These are phyloP conservation scores for Smittia aterrima DNA, from an alignment of 2,888 invertebrate genomes.

Conservation along the genomic window DNA sequence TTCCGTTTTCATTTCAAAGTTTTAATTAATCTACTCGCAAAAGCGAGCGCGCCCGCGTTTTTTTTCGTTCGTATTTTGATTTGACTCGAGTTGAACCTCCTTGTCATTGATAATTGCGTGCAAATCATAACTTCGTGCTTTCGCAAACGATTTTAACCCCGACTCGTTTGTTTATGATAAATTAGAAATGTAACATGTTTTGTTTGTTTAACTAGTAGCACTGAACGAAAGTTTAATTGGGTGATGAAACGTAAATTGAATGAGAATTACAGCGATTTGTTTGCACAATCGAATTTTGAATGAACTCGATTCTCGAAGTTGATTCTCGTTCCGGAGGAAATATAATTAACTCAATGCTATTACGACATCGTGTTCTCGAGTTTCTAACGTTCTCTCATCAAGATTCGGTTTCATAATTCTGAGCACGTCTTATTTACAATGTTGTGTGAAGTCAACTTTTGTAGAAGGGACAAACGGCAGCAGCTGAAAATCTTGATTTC, in stretches of 20 bases:
- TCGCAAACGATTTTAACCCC: not conserved
- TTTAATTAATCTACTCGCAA: not conserved
- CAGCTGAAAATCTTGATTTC: not conserved
- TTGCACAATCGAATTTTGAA: not conserved
- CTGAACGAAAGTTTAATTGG: not conserved
- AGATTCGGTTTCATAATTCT: not conserved
- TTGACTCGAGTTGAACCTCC: not conserved
- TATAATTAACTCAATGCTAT: not conserved
- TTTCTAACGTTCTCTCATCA: not conserved
- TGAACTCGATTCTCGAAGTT: not conserved
- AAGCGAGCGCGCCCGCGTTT: not conserved
- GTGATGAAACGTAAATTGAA: constrained; percentile 8
- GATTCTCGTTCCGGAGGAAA: not conserved
- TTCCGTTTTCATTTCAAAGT: not conserved
- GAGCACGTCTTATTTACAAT: not conserved
- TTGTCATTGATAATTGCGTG: constrained; percentile 4
- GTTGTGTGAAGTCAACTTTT: not conserved
- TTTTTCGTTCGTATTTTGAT: not conserved
- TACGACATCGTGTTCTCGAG: not conserved
- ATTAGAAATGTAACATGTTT: constrained; percentile 11
- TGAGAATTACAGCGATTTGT: not conserved
- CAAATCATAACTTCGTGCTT: not conserved
- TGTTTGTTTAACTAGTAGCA: constrained; percentile 1
- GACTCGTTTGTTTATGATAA: not conserved
- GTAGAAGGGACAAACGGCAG: not conserved